Conservation (phyloP, 2,113 vertebrate species). For the Balaeniceps rex region DNA sequence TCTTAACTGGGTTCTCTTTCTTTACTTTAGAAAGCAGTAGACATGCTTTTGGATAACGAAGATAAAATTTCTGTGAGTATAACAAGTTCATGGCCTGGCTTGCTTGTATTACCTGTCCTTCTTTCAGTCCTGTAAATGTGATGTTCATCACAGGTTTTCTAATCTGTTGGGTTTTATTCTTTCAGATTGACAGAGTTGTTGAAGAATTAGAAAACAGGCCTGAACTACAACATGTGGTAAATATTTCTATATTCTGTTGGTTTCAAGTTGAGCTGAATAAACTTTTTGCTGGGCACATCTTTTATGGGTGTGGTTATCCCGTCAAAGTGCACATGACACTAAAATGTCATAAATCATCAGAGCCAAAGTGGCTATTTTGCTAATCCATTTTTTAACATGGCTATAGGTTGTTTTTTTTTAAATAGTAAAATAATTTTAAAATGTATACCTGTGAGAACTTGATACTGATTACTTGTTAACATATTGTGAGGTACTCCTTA, state of each 20-base stretch:
- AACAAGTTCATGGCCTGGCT: neutral
- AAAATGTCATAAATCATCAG: neutral
- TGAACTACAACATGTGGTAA: conserved; percentile 92
- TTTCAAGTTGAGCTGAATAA: neutral
- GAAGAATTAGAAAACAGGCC: conserved; percentile 90
- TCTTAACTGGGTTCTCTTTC: neutral
- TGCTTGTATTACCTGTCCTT: neutral
- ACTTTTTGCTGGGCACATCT: neutral
- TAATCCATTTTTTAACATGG: neutral
- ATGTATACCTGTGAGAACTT: neutral
- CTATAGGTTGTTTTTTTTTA: too few relatives aligned
- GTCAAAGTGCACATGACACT: neutral
- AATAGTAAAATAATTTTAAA: neutral
- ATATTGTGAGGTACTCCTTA: neutral
- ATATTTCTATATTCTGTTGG: neutral
- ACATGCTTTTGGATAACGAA: conserved; percentile 99
- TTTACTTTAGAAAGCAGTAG: conserved; percentile 92
- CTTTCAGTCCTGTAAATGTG: neutral
- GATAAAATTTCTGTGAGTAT: conserved; percentile 96
- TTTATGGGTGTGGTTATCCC: neutral
- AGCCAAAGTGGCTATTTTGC: neutral
- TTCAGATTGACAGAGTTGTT: conserved; percentile 91
- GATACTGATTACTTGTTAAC: neutral
- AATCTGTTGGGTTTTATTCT: neutral
- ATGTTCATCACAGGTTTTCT: neutral